phyloP scores from a whole-genome alignment of 2,113 vertebrate species.

The Atrichornis clamosus region DNA sequence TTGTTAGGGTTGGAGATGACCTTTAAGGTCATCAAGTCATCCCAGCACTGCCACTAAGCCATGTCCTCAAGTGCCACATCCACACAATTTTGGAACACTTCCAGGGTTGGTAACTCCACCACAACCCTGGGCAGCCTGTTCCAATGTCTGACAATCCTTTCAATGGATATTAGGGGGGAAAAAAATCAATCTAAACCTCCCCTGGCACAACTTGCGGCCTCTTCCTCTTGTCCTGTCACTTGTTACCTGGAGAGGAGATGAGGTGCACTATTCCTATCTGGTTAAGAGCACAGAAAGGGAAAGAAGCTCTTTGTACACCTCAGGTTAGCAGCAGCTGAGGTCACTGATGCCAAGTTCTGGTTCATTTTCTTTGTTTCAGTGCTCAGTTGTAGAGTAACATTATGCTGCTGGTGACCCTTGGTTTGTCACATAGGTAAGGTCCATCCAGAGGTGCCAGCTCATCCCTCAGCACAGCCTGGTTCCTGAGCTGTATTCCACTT shows the following conservation, averaged over 20 bases:
- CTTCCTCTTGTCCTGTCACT: neutral
- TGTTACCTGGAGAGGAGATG: neutral
- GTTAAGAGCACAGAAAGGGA: neutral
- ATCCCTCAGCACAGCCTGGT: neutral
- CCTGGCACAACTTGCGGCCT: neutral
- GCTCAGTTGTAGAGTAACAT: neutral
- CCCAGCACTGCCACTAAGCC: neutral
- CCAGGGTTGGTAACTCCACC: neutral
- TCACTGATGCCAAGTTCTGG: neutral
- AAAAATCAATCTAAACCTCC: neutral
- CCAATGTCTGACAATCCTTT: neutral
- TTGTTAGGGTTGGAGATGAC: neutral
- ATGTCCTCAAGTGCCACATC: neutral
- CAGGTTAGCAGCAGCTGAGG: neutral
- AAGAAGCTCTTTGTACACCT: neutral
- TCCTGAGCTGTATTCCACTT: neutral
- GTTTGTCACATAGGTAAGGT: neutral
- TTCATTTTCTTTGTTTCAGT: neutral
- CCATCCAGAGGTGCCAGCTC: neutral
- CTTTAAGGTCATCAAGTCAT: neutral
- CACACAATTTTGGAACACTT: neutral
- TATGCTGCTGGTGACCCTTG: neutral
- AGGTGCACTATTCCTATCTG: rapidly evolving
- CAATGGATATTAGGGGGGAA: no score
- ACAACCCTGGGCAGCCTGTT: neutral